Conservation (phyloP, 2,888 invertebrate species). For the Macrophya annulata region DNA sequence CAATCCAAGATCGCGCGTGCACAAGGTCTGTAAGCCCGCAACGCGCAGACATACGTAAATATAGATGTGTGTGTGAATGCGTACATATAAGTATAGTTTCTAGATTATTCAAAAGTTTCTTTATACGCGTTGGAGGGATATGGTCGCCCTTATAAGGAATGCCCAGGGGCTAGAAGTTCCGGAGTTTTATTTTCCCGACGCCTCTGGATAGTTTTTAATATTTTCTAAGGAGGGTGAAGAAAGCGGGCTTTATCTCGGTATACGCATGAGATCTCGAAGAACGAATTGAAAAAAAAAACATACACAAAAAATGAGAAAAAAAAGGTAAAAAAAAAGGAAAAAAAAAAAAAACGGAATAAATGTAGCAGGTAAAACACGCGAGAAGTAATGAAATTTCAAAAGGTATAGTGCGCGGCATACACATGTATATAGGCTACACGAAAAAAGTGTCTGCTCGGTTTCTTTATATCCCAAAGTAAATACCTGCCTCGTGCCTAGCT, state of each 20-base stretch:
- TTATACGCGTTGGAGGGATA: slow-evolving; percentile 54
- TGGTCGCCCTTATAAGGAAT: slow-evolving; percentile 57
- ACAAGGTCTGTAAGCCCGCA: slow-evolving; percentile 59
- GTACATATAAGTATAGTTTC: slow-evolving; percentile 58
- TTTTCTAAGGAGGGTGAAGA: slow-evolving; percentile 45
- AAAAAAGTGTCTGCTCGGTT: slow-evolving; percentile 19
- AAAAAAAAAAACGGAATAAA: background rate
- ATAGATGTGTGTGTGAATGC: background rate
- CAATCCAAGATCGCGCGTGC: slow-evolving; percentile 57
- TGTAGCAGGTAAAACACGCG: background rate
- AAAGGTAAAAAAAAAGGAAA: background rate
- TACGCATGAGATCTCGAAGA: background rate
- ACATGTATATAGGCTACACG: slow-evolving; percentile 3
- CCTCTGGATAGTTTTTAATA: slow-evolving; percentile 57
- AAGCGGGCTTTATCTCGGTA: slow-evolving; percentile 35
- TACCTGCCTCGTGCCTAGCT: slow-evolving; percentile 23
- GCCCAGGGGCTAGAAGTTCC: slow-evolving; percentile 57
- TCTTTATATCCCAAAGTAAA: slow-evolving; percentile 32
- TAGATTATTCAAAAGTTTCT: slow-evolving; percentile 61
- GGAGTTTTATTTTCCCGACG: slow-evolving; percentile 42
- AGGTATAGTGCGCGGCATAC: background rate
- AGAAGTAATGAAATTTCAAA: slow-evolving; percentile 47
- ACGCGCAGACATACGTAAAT: slow-evolving; percentile 4
- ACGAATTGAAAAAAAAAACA: slow-evolving; percentile 19
- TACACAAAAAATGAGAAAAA: background rate